Evolutionary conservation across 2,113 vertebrate genomes (phyloP), one percentile per base, ranked within the genome.

Genomic region (Thermophis baileyi): DNA sequence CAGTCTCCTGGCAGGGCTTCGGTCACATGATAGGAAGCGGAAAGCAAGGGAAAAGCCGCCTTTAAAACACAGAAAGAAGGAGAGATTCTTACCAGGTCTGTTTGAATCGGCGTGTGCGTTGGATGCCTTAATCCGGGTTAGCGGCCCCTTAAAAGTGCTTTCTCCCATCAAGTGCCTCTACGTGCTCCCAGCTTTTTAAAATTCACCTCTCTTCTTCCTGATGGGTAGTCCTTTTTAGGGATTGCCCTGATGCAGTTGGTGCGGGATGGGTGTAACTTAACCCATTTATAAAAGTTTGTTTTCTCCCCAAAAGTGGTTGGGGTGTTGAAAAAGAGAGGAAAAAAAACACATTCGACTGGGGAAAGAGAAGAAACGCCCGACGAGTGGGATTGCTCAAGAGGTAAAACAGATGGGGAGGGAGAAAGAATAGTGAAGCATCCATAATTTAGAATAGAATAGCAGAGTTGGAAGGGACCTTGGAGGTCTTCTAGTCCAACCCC

Each of bases 1-100:
- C 91, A 57, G 46, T 22, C 54, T 30, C 24, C 9, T 87, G 91
- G 53, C 54, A 35, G n/a, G 54, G 46, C 91, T 87, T 91, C 91
- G n/a, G 35, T 50, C 91, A 91, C 91, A 63, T 91, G 91, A 87
- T 63, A 30, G 91, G 91, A 91, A 91, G 91, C 85, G 91, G 91
- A 91, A 91, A 91, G n/a, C 54, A 63, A 91, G 10, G 91, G 30
- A n/a, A 27, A 91, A 91, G 54, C 91, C 85, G 44, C 91, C 85
- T 87, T 91, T 25, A 30, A 74, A 74, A n/a, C 11, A 25, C 3
- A 35, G 25, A 47, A 63, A 35, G 22, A 44, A 91, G 12, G 27
- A 46, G 20, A 18, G 2, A 16, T 1, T 51, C 6, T 60, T 47
- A 3, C 60, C 20, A n/a, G 53, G 35, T 25, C 8, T 22, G 47